Conservation (phyloP, 2,113 vertebrate genomes). For the Hepsetus odoe region DNA sequence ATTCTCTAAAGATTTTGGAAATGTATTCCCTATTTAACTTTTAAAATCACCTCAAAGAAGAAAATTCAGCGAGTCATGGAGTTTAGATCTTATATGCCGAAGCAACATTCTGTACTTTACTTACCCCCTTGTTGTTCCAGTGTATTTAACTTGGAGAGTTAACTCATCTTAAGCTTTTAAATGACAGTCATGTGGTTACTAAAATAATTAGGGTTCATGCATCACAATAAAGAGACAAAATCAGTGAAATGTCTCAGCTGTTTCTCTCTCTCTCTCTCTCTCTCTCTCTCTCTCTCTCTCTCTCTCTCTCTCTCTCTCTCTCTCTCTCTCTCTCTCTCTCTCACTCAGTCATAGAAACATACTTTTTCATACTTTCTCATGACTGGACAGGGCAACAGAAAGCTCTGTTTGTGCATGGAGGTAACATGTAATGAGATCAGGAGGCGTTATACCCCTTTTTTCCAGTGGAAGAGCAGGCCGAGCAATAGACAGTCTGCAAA, state of each 20-base stretch:
- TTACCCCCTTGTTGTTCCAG: not conserved
- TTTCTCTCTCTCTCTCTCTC: not conserved
- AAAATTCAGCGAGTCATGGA: not conserved
- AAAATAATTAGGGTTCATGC: not conserved
- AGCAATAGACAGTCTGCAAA: conserved; percentile 64
- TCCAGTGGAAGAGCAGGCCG: conserved; percentile 46
- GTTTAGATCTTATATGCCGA: not conserved
- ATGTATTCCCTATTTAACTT: no score
- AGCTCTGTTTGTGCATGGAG: not conserved
- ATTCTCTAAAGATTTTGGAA: no score
- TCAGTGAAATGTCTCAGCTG: not conserved
- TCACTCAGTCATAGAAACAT: no score
- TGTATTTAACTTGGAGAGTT: not conserved
- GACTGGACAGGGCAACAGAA: conserved; percentile 25
- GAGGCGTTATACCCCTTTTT: conserved; percentile 65
- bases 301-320: not conserved
- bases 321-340: not conserved
- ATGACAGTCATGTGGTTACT: not conserved
- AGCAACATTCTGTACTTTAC: not conserved
- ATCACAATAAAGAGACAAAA: not conserved
- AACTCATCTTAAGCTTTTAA: not conserved
- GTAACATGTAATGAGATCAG: conserved; percentile 73
- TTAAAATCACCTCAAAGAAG: not conserved
- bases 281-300: not conserved
- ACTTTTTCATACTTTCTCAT: no score